These are phyloP conservation scores for Gorsachius goisagi DNA, from an alignment of 2,113 vertebrate genomes.

Conservation along the genomic window DNA sequence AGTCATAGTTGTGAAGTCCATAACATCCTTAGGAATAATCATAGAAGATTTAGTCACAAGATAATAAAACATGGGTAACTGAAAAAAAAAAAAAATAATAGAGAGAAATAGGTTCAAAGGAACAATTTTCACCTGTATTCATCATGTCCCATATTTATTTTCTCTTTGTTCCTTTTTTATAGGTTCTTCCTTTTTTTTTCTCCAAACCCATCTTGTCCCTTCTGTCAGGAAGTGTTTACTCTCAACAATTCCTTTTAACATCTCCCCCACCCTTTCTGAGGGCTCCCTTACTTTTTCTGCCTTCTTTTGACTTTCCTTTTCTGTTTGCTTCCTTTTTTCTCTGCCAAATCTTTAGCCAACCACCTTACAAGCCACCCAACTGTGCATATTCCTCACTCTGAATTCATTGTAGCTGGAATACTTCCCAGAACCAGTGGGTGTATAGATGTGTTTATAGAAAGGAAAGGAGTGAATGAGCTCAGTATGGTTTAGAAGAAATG, in stretches of 20 bases:
- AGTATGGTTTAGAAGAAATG: slow-evolving; percentile 24
- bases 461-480: slow-evolving; percentile 27
- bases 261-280: neutral
- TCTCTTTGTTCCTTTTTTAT: neutral
- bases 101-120: neutral
- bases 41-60: neutral
- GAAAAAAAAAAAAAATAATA: neutral
- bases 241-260: neutral
- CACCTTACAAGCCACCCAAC: slow-evolving; percentile 26
- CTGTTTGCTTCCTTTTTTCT: neutral
- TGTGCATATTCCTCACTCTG: slow-evolving; percentile 18
- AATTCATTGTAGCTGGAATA: slow-evolving; percentile 47
- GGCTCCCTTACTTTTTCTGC: neutral
- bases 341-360: slow-evolving; percentile 9
- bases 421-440: slow-evolving; percentile 62
- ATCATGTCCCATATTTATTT: neutral
- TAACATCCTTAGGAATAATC: neutral
- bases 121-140: neutral
- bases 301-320: slow-evolving; percentile 11
- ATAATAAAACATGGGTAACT: neutral
- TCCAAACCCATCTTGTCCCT: neutral
- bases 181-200: neutral
- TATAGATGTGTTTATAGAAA: slow-evolving; percentile 36
- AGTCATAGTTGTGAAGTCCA: neutral
- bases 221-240: neutral